Percentiles rank a stretch among this genome's conserved stretches.
Evolutionary conservation across 1,140 invertebrate genomes (phyloP).

Genomic region (Megathymus violae): DNA sequence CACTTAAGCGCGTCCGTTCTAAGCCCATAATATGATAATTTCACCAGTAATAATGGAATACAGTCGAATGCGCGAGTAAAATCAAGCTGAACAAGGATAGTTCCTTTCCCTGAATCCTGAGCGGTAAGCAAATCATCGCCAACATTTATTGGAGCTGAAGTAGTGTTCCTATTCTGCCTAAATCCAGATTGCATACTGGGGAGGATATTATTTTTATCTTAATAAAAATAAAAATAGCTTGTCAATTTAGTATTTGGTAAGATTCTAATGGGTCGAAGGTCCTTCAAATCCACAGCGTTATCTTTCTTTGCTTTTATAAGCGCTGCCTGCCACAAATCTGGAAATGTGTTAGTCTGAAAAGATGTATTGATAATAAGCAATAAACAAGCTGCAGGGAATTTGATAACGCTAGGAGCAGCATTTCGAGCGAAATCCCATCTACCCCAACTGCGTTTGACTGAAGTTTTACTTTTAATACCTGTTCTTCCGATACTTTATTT

Average conservation of each 20-base stretch:
- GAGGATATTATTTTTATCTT: background rate
- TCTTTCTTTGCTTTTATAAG: background rate
- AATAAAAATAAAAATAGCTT: too few species aligned
- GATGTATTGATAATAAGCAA: background rate
- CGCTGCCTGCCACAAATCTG: background rate
- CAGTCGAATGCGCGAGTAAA: slow-evolving; percentile 15
- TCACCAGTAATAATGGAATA: background rate
- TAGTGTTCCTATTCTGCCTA: background rate
- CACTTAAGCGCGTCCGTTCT: background rate
- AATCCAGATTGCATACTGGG: background rate
- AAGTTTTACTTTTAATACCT: background rate
- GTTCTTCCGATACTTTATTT: background rate
- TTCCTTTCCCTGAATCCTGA: background rate
- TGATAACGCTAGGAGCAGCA: background rate
- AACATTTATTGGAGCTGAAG: background rate
- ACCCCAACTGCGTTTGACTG: background rate
- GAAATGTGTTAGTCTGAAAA: background rate
- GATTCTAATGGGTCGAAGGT: slow-evolving; percentile 3
- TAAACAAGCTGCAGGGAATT: background rate
- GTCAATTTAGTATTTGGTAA: too few species aligned
- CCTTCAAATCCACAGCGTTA: background rate
- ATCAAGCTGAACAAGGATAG: slow-evolving; percentile 1
- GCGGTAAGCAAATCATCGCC: background rate
- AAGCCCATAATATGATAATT: slow-evolving; percentile 13
- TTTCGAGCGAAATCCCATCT: background rate